Evolutionary conservation across 1,140 invertebrate genomes (phyloP).

Genomic region (Neodiprion virginianus): DNA sequence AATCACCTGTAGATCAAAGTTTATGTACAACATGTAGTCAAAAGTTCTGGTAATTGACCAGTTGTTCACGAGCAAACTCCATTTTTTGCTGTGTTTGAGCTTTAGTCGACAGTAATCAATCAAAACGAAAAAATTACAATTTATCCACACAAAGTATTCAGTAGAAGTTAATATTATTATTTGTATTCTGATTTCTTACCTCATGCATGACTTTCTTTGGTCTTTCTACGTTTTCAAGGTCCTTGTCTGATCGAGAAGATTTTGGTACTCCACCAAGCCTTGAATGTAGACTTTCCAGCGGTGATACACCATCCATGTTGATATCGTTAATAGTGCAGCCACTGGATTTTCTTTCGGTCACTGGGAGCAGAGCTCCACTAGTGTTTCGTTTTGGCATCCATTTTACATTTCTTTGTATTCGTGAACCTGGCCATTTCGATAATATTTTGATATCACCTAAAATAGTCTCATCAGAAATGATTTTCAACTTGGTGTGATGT

Average conservation of each 20-base stretch:
- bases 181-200: neutral
- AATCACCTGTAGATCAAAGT: constrained; percentile 40
- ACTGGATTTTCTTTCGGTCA: neutral
- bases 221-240: neutral
- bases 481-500: constrained; percentile 33
- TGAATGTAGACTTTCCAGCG: too few species aligned
- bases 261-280: neutral
- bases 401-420: constrained; percentile 57
- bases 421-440: constrained; percentile 46
- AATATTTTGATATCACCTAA: constrained; percentile 46
- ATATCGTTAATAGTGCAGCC: neutral
- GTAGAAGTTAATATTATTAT: neutral
- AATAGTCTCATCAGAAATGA: constrained; percentile 53
- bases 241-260: neutral
- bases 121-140: too few species aligned
- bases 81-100: too few species aligned
- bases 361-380: neutral
- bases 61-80: too few species aligned
- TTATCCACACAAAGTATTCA: too few species aligned
- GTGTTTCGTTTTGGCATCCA: constrained; percentile 47
- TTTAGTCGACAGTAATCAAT: too few species aligned
- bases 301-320: neutral
- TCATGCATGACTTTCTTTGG: neutral
- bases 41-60: too few species aligned
- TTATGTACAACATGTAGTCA: too few species aligned